Evolutionary conservation across 2,797 vertebrate genomes (phyloP).

Genomic region (Leptodactylus fallax): DNA sequence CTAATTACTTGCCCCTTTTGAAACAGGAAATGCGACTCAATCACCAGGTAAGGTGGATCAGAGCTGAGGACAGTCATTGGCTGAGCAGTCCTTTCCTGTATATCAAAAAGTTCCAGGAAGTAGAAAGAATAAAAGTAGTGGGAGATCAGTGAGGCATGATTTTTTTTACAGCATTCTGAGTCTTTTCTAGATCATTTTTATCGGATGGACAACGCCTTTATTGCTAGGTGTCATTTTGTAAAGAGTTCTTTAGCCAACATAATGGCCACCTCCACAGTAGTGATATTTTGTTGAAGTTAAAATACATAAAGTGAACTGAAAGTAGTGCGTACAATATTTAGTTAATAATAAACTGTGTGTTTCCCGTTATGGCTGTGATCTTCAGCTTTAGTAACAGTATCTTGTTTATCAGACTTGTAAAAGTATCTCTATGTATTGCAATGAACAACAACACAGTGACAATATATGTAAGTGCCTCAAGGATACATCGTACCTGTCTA

Average conservation of each 20-base stretch:
- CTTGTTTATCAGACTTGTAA: not conserved
- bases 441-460: not conserved
- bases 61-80: no score
- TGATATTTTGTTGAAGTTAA: not conserved
- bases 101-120: no score
- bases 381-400: conserved; percentile 4
- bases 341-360: not conserved
- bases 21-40: no score
- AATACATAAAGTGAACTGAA: not conserved
- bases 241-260: not conserved
- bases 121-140: no score
- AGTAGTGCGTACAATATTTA: not conserved
- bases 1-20: no score
- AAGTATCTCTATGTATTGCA: conserved; percentile 5
- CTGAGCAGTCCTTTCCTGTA: no score
- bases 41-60: no score
- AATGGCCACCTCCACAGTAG: not conserved
- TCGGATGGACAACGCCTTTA: not conserved
- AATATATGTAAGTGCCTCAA: conserved; percentile 37
- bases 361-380: not conserved
- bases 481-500: not conserved
- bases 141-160: no score
- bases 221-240: not conserved
- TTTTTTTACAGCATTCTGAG: no score
- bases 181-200: no score